Evolutionary conservation across 1,140 invertebrate species (phyloP), one percentile per base, ranked within the genome.

Genomic region (Drosophila murphyi): DNA sequence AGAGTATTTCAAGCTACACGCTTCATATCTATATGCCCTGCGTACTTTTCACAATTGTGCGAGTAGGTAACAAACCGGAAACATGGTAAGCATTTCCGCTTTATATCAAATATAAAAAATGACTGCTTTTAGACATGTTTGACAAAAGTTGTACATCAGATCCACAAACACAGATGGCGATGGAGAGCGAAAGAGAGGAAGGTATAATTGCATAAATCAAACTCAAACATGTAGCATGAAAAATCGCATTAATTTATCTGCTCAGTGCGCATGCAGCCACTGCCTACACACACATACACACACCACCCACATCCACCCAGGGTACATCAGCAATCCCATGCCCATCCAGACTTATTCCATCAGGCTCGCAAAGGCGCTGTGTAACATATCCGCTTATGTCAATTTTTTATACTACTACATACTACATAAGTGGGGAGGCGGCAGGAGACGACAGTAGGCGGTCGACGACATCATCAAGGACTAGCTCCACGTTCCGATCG

Each of bases 231-330:
- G 81, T 79, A 83, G 80, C 89, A 91, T 91, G 82, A 91, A 83
- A 91, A 91, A 91, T 91, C 82, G 78, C 71, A 90, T 91, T 91
- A 91, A 91, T 91, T 91, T 91, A 91, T 91, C 89, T 91, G 85
- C 78, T 90, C 83, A 65, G 63, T 79, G 85, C 62, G 77, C 83
- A 73, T 80, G 79, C 76, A 74, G 63, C 54, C 67, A 67, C 67
- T 79, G 76, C 83, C 83, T 88, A 82, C 82, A 69, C 71, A 67
- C 65, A 31, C 71, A 55, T 59, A 59, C 29, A 34, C 20, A 50
- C 34, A 57, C 41, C 4, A 48, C 10, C 43, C 45, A 47, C 45
- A 8, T 43, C 32, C 65, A 43, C 28, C 56, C 20, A 20, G 20
- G 20, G 20, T 20, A 6, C 6, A 51, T 32, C 43, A 41, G 20